Percentiles rank a stretch among this genome's conserved stretches.
Conservation (phyloP, 2,888 invertebrate species). For the Mimas tiliae region DNA sequence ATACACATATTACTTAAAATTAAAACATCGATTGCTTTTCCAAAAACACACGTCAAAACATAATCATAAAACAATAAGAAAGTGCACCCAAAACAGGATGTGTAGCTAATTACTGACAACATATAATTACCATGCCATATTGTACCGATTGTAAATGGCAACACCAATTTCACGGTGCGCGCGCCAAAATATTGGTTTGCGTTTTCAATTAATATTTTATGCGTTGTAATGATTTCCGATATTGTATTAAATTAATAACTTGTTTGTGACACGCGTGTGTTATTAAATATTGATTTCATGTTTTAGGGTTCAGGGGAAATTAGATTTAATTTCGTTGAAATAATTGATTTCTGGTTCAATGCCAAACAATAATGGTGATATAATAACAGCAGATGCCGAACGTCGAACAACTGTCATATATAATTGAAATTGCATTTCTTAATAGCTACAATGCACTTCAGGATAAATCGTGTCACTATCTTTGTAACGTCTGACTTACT, state of each 20-base stretch:
- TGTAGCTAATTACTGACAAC: slow-evolving; percentile 34
- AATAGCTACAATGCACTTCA: neutral
- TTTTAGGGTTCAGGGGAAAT: slow-evolving; percentile 30
- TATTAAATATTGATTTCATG: slow-evolving; percentile 27
- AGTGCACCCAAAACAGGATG: slow-evolving; percentile 34
- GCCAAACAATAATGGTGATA: neutral
- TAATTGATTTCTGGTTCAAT: slow-evolving; percentile 17
- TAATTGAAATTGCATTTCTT: neutral
- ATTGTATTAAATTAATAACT: slow-evolving; percentile 41
- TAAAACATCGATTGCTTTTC: neutral
- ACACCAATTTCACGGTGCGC: slow-evolving; percentile 41
- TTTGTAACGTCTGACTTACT: too few species aligned
- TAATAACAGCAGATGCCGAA: neutral
- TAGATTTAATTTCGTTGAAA: slow-evolving; percentile 17
- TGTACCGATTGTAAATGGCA: slow-evolving; percentile 25
- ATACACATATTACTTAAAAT: neutral
- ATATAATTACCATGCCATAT: slow-evolving; percentile 36
- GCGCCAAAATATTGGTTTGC: slow-evolving; percentile 37
- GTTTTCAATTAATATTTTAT: slow-evolving; percentile 38
- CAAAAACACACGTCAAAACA: slow-evolving; percentile 7
- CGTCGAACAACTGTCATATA: neutral
- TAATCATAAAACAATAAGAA: slow-evolving; percentile 19
- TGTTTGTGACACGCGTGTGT: slow-evolving; percentile 38
- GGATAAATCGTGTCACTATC: too few species aligned
- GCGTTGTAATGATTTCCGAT: slow-evolving; percentile 49